Evolutionary conservation across 1,140 invertebrate species (phyloP).

Genomic region (Trinorchestia longiramus): DNA sequence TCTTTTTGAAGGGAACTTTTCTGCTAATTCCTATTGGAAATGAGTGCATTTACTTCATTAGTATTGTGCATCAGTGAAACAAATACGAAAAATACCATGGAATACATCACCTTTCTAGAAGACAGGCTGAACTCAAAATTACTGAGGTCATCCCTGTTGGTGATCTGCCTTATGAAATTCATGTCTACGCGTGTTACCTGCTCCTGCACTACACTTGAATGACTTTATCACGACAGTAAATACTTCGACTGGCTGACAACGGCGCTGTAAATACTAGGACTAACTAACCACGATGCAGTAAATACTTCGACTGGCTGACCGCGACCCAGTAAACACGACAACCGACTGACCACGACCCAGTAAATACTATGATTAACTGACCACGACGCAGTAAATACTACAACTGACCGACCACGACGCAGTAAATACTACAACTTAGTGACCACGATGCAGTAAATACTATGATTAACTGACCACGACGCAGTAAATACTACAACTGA

Average conservation of each 20-base stretch:
- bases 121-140: conserved; percentile 28
- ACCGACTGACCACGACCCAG: not conserved
- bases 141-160: not conserved
- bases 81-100: not conserved
- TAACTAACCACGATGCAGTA: not conserved
- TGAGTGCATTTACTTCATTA: not conserved
- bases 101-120: not conserved
- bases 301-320: not conserved
- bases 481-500: not conserved
- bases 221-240: too few relatives aligned
- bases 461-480: not conserved
- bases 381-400: not conserved
- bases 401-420: not conserved
- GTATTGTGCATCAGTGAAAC: not conserved
- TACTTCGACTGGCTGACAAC: too few relatives aligned
- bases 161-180: conserved; percentile 28
- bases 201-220: not conserved
- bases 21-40: too few relatives aligned
- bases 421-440: not conserved
- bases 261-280: too few relatives aligned
- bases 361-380: not conserved
- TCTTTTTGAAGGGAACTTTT: too few relatives aligned
- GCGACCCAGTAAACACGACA: too few relatives aligned
- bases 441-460: not conserved
- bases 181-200: not conserved